These are phyloP conservation scores for Yoshiicerus persimilis DNA, from an alignment of 1,140 invertebrate species.

Conservation along the genomic window DNA sequence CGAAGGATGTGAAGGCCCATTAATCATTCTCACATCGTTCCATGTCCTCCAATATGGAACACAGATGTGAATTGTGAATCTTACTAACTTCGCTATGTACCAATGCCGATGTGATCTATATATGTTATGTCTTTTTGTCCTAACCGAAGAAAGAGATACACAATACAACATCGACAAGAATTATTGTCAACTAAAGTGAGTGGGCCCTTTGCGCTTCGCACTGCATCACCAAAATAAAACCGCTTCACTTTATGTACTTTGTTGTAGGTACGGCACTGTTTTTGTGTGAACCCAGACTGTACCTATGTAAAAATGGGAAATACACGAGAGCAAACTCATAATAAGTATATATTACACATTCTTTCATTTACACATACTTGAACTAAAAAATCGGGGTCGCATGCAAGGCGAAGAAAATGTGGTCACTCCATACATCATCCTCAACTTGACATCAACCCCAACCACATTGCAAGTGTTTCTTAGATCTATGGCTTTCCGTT, in stretches of 20 bases:
- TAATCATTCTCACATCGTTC: slow-evolving; percentile 41
- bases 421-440: slow-evolving; percentile 42
- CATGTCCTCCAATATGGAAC: slow-evolving; percentile 32
- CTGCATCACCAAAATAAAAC: not conserved
- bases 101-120: not conserved
- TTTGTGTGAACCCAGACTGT: not conserved
- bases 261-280: not conserved
- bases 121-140: not conserved
- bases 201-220: not conserved
- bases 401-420: slow-evolving; percentile 32
- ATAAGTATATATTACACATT: not conserved
- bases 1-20: slow-evolving; percentile 35
- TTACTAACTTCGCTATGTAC: not conserved
- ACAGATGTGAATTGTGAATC: slow-evolving; percentile 22
- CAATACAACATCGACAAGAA: not conserved
- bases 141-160: not conserved
- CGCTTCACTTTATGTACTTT: not conserved
- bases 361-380: not conserved
- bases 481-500: not conserved
- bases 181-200: not conserved
- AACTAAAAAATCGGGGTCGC: slow-evolving; percentile 14
- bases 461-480: slow-evolving; percentile 5
- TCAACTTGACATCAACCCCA: not conserved
- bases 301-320: not conserved
- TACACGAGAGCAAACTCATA: not conserved